Evolutionary conservation across 1,140 invertebrate genomes (phyloP).

Genomic region (Drosophila ogumai): DNA sequence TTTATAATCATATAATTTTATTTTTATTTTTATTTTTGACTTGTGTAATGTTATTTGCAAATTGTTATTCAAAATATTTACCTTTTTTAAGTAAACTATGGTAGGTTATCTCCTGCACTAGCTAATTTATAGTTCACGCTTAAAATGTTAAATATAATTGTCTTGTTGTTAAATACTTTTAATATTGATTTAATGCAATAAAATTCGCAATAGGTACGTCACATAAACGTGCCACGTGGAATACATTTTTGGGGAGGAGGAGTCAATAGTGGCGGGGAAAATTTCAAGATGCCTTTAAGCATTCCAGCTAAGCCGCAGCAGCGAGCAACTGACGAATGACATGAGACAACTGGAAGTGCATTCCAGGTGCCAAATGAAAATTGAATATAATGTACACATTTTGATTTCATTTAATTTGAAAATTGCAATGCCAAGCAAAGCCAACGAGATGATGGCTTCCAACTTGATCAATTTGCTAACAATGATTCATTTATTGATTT

Average conservation of each 20-base stretch:
- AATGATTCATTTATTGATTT: conserved; percentile 19
- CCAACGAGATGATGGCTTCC: conserved; percentile 15
- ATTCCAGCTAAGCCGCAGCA: conserved; percentile 1
- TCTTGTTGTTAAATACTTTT: background rate
- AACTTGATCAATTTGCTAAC: conserved; percentile 26
- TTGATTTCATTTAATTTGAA: conserved; percentile 22
- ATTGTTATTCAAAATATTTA: too few relatives aligned
- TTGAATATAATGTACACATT: conserved; percentile 10
- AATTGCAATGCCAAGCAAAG: conserved; percentile 20
- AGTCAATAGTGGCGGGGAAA: background rate
- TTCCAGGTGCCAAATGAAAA: conserved; percentile 11
- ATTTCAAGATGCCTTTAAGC: conserved; percentile 6
- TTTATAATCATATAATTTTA: too few relatives aligned
- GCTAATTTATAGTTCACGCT: too few relatives aligned
- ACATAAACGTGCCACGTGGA: conserved; percentile 15
- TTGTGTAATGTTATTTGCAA: too few relatives aligned
- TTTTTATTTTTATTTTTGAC: too few relatives aligned
- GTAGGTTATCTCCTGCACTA: too few relatives aligned
- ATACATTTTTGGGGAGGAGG: background rate
- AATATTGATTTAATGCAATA: background rate
- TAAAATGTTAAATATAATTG: too few relatives aligned
- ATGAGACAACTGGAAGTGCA: conserved; percentile 25
- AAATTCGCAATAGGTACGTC: background rate
- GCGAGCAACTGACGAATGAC: conserved; percentile 11
- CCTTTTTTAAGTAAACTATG: too few relatives aligned